Evolutionary conservation across 2,888 invertebrate species (phyloP).

Genomic region (Druceiella hillmani): DNA sequence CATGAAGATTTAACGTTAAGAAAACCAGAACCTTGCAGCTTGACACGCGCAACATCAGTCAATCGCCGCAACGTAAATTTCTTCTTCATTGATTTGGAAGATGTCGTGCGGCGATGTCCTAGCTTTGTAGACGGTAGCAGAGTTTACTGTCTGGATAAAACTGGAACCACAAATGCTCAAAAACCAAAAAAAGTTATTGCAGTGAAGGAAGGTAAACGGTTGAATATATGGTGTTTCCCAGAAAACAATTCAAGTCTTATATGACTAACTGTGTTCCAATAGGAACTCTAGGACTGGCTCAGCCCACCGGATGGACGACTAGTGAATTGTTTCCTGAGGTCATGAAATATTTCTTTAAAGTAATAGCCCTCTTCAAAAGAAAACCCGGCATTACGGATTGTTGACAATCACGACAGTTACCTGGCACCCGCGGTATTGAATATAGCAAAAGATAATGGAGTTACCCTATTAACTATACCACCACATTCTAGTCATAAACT

Average conservation of each 20-base stretch:
- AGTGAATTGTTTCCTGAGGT: no score
- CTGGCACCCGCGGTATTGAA: no score
- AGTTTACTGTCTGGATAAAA: slow-evolving; percentile 20
- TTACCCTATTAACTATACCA: no score
- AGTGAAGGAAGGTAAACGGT: slow-evolving; percentile 20
- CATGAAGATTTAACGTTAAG: slow-evolving; percentile 20
- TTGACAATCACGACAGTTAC: no score
- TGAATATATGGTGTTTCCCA: slow-evolving; percentile 30
- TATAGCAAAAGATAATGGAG: no score
- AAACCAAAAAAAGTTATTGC: slow-evolving; percentile 20
- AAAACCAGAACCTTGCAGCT: slow-evolving; percentile 24
- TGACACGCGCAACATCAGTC: slow-evolving; percentile 20
- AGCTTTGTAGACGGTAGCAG: slow-evolving; percentile 18
- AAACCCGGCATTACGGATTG: no score
- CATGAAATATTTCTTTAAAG: no score
- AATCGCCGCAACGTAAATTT: slow-evolving; percentile 18
- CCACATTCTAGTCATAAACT: no score
- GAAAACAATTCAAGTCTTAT: slow-evolving; percentile 27
- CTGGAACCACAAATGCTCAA: slow-evolving; percentile 20
- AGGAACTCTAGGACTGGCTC: no score
- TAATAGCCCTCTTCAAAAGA: no score
- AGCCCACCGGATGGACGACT: no score
- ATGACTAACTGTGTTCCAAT: slow-evolving; percentile 30
- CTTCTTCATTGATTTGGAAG: slow-evolving; percentile 26
- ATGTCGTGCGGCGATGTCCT: slow-evolving; percentile 18